Evolutionary conservation across 2,113 vertebrate species (phyloP), one percentile per base, ranked within the genome.

Genomic region (Acanthochromis polyacanthus): DNA sequence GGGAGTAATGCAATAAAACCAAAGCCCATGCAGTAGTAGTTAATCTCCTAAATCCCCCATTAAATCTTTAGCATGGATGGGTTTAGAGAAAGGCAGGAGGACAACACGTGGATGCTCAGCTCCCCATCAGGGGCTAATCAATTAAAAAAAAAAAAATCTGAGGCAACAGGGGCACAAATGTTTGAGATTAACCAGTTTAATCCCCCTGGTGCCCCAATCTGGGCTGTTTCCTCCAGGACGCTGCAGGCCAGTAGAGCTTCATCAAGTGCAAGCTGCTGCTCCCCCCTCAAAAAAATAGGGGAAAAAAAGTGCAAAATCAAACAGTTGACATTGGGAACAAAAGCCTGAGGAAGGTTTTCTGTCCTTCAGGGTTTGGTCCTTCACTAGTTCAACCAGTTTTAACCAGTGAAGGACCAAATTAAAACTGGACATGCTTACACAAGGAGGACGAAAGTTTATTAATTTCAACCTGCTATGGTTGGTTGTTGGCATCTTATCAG

Each of bases 41-140:
- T 93, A 90, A 93, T 91, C 90, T 92, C 81, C 80, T 85, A 84
- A 92, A 92, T 91, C 88, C 89, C 60, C 83, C 81, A 75, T 90
- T 85, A 90, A 91, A 82, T 90, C 87, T 90, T 87, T 87, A 76
- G 85, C 79, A 77, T 66, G 88, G 80, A 70, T 72, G 83, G 75
- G 59, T 89, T 91, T 88, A 80, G 78, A 64, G 85, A 81, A 80
- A 86, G 84, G 80, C 87, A 83, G 80, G 36, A 83, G 82, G 81
- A 71, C 81, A 46, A 78, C 84, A 88, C 84, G 88, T 86, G 89
- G 78, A 88, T 77, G 84, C 64, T 74, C 73, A 45, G 76, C 38
- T 57, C 78, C 83, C 82, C 87, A 83, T 81, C 80, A 63, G 70
- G 78, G 75, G 88, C 85, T 92, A 90, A 93, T 93, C 89, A 81